Evolutionary conservation across 2,113 vertebrate genomes (phyloP).

Genomic region (Shinisaurus crocodilurus): DNA sequence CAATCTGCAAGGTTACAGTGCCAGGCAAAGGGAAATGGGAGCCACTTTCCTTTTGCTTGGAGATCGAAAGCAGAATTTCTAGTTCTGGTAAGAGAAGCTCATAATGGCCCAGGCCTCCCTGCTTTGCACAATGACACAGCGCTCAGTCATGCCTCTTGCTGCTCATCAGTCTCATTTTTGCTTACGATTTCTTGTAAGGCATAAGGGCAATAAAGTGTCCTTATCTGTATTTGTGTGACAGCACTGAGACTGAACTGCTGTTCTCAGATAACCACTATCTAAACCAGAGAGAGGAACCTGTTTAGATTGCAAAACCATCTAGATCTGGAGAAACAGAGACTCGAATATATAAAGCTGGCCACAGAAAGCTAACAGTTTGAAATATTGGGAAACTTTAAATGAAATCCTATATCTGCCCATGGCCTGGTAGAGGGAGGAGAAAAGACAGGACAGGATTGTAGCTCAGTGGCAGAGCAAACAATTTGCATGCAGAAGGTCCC

Average conservation of each 20-base stretch:
- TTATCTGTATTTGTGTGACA: conserved; percentile 29
- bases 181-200: conserved; percentile 30
- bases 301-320: conserved; percentile 10
- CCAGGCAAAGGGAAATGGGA: neutral
- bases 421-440: too few species aligned
- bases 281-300: neutral
- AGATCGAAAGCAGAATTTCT: conserved; percentile 27
- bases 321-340: conserved; percentile 3
- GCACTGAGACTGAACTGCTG: neutral
- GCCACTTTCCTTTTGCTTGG: conserved; percentile 14
- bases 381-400: neutral
- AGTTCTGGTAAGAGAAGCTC: neutral
- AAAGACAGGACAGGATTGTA: neutral
- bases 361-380: neutral
- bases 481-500: neutral
- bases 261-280: conserved; percentile 28
- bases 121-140: conserved; percentile 12
- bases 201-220: neutral
- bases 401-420: neutral
- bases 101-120: neutral
- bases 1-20: neutral
- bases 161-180: conserved; percentile 27
- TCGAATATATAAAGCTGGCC: neutral
- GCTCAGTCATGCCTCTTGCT: conserved; percentile 14
- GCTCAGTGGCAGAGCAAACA: neutral